phyloP scores from a whole-genome alignment of 2,113 vertebrate species.

The Chaenogobius annularis region DNA sequence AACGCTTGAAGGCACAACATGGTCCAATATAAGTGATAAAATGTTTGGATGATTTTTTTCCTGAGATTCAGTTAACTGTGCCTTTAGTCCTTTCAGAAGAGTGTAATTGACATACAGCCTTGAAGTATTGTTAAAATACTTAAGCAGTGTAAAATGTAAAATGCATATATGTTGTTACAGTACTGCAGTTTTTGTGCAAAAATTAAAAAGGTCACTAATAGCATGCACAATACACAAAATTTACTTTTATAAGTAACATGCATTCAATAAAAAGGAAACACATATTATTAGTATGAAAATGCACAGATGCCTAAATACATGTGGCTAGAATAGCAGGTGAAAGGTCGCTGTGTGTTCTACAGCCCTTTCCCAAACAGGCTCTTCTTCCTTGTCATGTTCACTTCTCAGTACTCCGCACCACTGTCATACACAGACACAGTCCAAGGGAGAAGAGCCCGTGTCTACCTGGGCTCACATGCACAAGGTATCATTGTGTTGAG shows the following conservation, averaged over 20 bases:
- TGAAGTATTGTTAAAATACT: not conserved
- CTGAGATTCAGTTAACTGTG: constrained; percentile 58
- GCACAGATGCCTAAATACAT: constrained; percentile 22
- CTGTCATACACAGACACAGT: no score
- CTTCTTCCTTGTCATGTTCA: no score
- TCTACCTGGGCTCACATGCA: not conserved
- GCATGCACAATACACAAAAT: constrained; percentile 39
- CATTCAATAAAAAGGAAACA: constrained; percentile 28
- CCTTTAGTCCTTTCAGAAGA: constrained; percentile 31
- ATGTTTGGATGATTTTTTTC: constrained; percentile 32
- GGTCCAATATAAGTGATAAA: constrained; percentile 18
- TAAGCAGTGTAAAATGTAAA: not conserved
- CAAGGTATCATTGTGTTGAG: constrained; percentile 22
- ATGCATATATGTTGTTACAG: constrained; percentile 11
- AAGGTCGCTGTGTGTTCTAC: constrained; percentile 17
- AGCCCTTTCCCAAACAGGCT: no score
- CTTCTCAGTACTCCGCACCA: no score
- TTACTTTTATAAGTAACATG: constrained; percentile 48
- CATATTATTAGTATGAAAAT: not conserved
- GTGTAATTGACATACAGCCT: constrained; percentile 5
- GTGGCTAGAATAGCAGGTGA: constrained; percentile 29
- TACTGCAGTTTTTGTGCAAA: constrained; percentile 46
- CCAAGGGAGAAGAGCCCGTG: no score
- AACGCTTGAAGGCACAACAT: constrained; percentile 26
- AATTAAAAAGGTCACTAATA: constrained; percentile 15